A percentile compares a stretch with the other conserved stretches of the same genome.
Evolutionary conservation across 2,888 invertebrate species (phyloP).

Genomic region (Alloplasta piceator): DNA sequence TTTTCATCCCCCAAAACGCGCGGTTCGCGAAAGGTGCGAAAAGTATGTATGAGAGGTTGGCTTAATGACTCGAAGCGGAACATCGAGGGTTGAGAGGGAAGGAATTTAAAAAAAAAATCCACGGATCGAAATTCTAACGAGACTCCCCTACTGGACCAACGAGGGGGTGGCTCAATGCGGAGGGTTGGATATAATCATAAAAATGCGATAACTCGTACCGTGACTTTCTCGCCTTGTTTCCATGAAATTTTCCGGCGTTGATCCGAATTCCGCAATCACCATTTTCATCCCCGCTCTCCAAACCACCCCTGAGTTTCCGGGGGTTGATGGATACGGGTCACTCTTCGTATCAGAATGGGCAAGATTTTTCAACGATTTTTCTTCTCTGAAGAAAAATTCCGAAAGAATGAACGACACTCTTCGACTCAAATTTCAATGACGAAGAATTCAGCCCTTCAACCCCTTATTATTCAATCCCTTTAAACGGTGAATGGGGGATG

Average conservation of each 20-base stretch:
- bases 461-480: no score
- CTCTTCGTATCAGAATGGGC: no score
- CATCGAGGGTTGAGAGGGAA: constrained; percentile 16
- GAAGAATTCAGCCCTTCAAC: no score
- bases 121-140: constrained; percentile 55
- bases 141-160: constrained; percentile 33
- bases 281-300: constrained; percentile 28
- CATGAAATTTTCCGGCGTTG: constrained; percentile 41
- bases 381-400: no score
- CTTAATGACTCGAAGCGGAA: constrained; percentile 36
- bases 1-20: no score
- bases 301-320: background rate
- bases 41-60: constrained; percentile 12
- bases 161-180: no score
- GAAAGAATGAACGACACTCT: no score
- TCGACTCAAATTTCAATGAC: no score
- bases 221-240: constrained; percentile 40
- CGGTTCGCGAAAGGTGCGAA: background rate
- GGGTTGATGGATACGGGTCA: no score
- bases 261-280: constrained; percentile 54
- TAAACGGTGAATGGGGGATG: no score
- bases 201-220: background rate
- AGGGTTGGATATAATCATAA: background rate
- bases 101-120: background rate
- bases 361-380: no score